Percentiles rank a stretch among this genome's conserved stretches.
These are phyloP conservation scores for Magallana ariakensis DNA, from an alignment of 1,140 invertebrate species.

Conservation along the genomic window DNA sequence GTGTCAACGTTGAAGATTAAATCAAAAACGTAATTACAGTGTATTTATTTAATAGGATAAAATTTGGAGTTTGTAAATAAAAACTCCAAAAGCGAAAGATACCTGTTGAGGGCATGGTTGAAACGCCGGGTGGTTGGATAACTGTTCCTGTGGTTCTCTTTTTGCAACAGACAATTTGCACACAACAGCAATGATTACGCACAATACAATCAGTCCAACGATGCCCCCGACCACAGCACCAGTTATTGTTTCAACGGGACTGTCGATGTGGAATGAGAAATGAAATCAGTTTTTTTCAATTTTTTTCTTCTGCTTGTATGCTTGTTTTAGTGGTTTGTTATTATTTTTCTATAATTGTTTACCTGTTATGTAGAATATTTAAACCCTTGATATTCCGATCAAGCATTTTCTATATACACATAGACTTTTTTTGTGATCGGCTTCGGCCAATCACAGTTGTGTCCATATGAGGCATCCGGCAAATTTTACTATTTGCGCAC, in stretches of 20 bases:
- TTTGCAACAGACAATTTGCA: background rate
- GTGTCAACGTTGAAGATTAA: background rate
- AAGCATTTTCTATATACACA: too few species aligned
- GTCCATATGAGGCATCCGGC: too few species aligned
- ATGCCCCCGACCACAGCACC: background rate
- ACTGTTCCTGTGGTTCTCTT: background rate
- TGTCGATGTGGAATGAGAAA: background rate
- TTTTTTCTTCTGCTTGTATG: background rate
- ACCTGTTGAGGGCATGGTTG: background rate
- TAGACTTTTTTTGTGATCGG: too few species aligned
- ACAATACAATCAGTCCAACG: background rate
- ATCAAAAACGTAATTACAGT: too few species aligned
- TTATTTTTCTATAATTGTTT: too few species aligned
- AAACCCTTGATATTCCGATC: too few species aligned
- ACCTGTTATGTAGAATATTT: too few species aligned
- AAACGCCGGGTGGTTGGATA: background rate
- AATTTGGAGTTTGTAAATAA: too few species aligned
- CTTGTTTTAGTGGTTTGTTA: too few species aligned
- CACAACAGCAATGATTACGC: background rate
- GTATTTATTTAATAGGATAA: too few species aligned
- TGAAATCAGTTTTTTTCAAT: background rate
- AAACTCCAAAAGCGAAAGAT: background rate
- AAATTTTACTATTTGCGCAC: too few species aligned
- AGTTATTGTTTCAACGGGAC: constrained; percentile 3
- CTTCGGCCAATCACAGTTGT: too few species aligned